Evolutionary conservation across 1,140 invertebrate species (phyloP).

Genomic region (Acyrthosiphon pisum): DNA sequence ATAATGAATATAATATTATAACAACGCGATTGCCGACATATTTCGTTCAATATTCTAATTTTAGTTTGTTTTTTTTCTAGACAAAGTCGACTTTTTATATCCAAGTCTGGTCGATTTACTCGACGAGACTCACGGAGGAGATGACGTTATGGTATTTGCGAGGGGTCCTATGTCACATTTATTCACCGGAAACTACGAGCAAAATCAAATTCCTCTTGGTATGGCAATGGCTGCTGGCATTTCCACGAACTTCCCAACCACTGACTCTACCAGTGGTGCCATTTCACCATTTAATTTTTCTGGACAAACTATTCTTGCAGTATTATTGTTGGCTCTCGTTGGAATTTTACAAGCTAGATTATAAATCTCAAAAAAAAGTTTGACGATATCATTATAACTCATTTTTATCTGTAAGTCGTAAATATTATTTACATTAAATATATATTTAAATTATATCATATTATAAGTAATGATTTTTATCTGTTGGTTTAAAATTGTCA

Average conservation of each 20-base stretch:
- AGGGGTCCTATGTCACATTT: conserved; percentile 73
- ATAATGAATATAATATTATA: background rate
- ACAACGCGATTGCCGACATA: background rate
- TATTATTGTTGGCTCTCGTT: background rate
- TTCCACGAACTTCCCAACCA: background rate
- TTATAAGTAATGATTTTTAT: background rate
- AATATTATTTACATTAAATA: background rate
- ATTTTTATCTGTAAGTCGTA: background rate
- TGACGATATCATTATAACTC: background rate
- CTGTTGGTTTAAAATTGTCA: background rate
- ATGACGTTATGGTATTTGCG: conserved; percentile 74
- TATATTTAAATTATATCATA: background rate
- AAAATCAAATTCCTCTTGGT: conserved; percentile 74
- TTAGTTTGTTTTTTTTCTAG: conserved; percentile 52
- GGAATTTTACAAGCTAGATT: too few species aligned
- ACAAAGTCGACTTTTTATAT: conserved; percentile 63
- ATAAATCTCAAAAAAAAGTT: conserved; percentile 18
- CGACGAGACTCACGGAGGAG: conserved; percentile 73
- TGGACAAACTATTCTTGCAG: background rate
- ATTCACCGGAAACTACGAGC: conserved; percentile 73
- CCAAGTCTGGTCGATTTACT: conserved; percentile 66
- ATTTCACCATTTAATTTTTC: background rate
- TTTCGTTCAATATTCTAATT: background rate
- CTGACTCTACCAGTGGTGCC: background rate
- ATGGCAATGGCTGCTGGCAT: conserved; percentile 74